phyloP scores from a whole-genome alignment of 2,113 vertebrate genomes.

The Phocoena phocoena region DNA sequence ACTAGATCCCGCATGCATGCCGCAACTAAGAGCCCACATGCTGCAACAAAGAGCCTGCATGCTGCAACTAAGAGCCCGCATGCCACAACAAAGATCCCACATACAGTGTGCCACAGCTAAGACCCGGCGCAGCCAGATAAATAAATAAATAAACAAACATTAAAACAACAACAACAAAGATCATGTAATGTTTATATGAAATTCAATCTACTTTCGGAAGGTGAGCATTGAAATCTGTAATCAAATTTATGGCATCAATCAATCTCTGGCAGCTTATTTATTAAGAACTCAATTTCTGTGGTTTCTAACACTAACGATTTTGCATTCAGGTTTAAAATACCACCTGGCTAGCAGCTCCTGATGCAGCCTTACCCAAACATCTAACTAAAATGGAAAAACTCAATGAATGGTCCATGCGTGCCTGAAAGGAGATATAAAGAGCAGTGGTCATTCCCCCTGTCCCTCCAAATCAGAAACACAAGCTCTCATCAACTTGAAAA shows the following conservation, averaged over 20 bases:
- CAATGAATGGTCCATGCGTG: background rate
- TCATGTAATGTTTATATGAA: background rate
- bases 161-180: background rate
- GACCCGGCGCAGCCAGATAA: too few relatives aligned
- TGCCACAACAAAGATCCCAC: too few relatives aligned
- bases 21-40: too few relatives aligned
- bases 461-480: background rate
- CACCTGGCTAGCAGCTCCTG: background rate
- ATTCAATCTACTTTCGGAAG: background rate
- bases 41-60: too few relatives aligned
- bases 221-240: background rate
- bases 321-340: background rate
- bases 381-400: constrained; percentile 20
- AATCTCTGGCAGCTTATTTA: constrained; percentile 37
- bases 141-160: too few relatives aligned
- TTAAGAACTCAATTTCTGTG: background rate
- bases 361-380: background rate
- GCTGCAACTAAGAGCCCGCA: too few relatives aligned
- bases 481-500: background rate
- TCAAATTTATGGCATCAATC: background rate
- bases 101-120: too few relatives aligned
- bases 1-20: too few relatives aligned
- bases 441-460: background rate
- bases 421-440: background rate
- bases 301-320: background rate